Evolutionary conservation across 2,797 vertebrate species (phyloP).

Genomic region (Lithobates sylvaticus): DNA sequence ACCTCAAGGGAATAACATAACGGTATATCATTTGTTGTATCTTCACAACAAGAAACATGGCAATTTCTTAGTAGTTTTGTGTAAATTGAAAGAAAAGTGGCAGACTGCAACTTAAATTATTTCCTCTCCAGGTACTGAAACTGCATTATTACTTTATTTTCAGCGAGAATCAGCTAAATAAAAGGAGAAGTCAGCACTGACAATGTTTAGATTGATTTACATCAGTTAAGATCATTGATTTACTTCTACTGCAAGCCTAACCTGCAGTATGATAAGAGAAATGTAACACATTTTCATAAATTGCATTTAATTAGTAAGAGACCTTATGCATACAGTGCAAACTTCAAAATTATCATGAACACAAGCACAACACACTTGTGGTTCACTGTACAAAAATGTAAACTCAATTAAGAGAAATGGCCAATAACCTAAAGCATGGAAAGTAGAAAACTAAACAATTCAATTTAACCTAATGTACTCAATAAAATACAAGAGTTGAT

Average conservation of each 20-base stretch:
- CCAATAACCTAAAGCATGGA: too few relatives aligned
- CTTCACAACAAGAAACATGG: slow-evolving; percentile 39
- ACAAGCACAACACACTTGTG: too few relatives aligned
- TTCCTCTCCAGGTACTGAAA: slow-evolving; percentile 39
- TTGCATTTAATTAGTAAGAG: slow-evolving; percentile 2
- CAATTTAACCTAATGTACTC: too few relatives aligned
- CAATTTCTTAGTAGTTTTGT: slow-evolving; percentile 47
- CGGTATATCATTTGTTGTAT: slow-evolving; percentile 28
- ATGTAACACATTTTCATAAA: background rate
- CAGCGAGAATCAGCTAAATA: slow-evolving; percentile 41
- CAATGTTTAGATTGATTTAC: slow-evolving; percentile 34
- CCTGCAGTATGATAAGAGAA: background rate
- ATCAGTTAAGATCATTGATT: slow-evolving; percentile 3
- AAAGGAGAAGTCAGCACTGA: slow-evolving; percentile 27
- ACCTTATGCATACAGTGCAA: background rate
- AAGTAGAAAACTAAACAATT: too few relatives aligned
- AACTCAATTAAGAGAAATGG: too few relatives aligned
- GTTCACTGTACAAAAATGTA: too few relatives aligned
- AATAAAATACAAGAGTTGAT: too few relatives aligned
- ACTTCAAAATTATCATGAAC: too few relatives aligned
- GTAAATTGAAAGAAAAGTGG: slow-evolving; percentile 50
- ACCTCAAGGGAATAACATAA: slow-evolving; percentile 16
- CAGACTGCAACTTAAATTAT: slow-evolving; percentile 34
- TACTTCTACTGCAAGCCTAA: background rate
- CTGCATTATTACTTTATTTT: slow-evolving; percentile 47